These are phyloP conservation scores for Deroplatys truncata DNA, from an alignment of 2,888 invertebrate species.

Conservation along the genomic window DNA sequence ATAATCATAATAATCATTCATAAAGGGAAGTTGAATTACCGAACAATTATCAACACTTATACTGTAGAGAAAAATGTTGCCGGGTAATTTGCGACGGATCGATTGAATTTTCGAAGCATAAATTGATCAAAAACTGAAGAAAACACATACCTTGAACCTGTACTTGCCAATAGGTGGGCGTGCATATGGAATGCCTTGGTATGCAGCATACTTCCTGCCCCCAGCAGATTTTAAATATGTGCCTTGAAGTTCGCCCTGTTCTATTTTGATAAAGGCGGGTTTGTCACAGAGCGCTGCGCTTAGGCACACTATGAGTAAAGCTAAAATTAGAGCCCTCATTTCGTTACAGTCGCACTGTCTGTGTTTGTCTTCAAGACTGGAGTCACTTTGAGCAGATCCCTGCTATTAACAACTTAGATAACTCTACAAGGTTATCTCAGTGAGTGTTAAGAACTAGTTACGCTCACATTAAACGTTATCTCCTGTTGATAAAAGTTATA, in stretches of 20 bases:
- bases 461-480: too few species aligned
- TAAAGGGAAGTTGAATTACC: too few species aligned
- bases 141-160: conserved; percentile 49
- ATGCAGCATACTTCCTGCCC: conserved; percentile 51
- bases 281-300: too few species aligned
- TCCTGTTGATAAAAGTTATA: too few species aligned
- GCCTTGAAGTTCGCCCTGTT: conserved; percentile 30
- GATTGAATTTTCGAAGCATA: too few species aligned
- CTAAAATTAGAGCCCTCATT: not conserved
- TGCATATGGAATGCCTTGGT: conserved; percentile 64
- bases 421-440: not conserved
- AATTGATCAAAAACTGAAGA: too few species aligned
- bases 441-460: not conserved
- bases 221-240: conserved; percentile 39
- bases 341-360: not conserved
- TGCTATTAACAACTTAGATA: not conserved
- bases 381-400: not conserved
- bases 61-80: too few species aligned
- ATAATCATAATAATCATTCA: too few species aligned
- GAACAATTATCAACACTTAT: too few species aligned
- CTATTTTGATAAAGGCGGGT: conserved; percentile 30
- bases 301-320: not conserved
- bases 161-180: conserved; percentile 59
- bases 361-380: not conserved
- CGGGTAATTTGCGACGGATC: too few species aligned